These are phyloP conservation scores for Teleiodes luculella DNA, from an alignment of 2,888 invertebrate species.

Conservation along the genomic window DNA sequence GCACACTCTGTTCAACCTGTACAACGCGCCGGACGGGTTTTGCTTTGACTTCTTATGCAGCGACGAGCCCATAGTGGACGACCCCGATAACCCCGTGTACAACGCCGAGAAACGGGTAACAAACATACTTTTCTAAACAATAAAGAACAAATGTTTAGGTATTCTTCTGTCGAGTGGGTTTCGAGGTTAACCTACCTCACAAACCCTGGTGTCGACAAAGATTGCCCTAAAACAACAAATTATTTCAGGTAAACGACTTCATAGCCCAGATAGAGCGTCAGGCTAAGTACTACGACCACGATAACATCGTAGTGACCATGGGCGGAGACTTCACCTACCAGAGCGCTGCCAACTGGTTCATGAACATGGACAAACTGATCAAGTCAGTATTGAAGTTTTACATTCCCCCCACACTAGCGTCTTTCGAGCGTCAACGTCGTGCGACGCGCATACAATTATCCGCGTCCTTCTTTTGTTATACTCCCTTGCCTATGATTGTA, in stretches of 20 bases:
- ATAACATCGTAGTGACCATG: slow-evolving; percentile 92
- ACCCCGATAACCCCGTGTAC: slow-evolving; percentile 80
- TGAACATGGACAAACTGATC: slow-evolving; percentile 92
- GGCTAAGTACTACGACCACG: slow-evolving; percentile 83
- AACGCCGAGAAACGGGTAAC: slow-evolving; percentile 81
- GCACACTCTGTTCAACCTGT: slow-evolving; percentile 81
- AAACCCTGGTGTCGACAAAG: too few relatives aligned
- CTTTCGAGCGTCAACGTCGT: too few relatives aligned
- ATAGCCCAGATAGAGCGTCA: slow-evolving; percentile 79
- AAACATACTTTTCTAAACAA: too few relatives aligned
- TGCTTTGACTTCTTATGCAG: slow-evolving; percentile 85
- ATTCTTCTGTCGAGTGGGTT: too few relatives aligned
- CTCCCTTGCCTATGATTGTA: too few relatives aligned
- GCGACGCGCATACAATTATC: too few relatives aligned
- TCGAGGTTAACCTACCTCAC: too few relatives aligned
- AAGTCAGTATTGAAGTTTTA: slow-evolving; percentile 57
- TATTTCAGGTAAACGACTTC: slow-evolving; percentile 77
- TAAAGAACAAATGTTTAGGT: too few relatives aligned
- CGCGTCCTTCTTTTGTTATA: too few relatives aligned
- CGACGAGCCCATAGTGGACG: slow-evolving; percentile 82
- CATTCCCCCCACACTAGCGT: too few relatives aligned
- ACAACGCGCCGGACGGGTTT: slow-evolving; percentile 84
- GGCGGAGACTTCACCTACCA: slow-evolving; percentile 95
- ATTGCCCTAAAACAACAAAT: too few relatives aligned
- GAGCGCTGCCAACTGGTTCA: slow-evolving; percentile 88